Percentiles rank a stretch among this genome's conserved stretches.
These are phyloP conservation scores for Drosophila planitibia DNA, from an alignment of 2,888 invertebrate species.

Conservation along the genomic window DNA sequence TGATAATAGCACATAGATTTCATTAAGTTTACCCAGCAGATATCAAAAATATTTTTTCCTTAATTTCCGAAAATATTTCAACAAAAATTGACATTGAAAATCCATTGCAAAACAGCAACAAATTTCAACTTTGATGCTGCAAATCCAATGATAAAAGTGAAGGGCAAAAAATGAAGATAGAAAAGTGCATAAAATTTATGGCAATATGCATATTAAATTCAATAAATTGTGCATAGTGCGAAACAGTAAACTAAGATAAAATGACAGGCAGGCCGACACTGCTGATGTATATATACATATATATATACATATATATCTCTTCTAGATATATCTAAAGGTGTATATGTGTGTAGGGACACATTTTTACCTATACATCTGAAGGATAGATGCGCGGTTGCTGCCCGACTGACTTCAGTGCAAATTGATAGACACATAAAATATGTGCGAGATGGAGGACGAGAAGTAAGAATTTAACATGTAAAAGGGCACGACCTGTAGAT, in stretches of 20 bases:
- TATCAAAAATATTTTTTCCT: neutral
- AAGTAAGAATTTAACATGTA: neutral
- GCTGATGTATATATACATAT: neutral
- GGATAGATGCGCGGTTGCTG: conserved; percentile 54
- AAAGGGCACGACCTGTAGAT: neutral
- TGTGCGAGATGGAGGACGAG: conserved; percentile 37
- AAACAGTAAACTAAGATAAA: conserved; percentile 20
- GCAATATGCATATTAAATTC: conserved; percentile 79
- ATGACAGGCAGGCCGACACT: conserved; percentile 44
- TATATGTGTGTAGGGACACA: neutral
- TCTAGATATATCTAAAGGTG: neutral
- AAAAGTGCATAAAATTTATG: conserved; percentile 64
- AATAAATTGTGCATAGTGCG: conserved; percentile 62
- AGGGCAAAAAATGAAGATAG: neutral
- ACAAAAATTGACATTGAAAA: conserved; percentile 43
- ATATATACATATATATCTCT: conserved; percentile 7
- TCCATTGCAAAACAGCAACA: conserved; percentile 34
- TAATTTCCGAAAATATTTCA: conserved; percentile 26
- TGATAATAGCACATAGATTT: neutral
- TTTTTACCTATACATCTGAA: conserved; percentile 29
- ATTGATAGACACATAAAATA: conserved; percentile 72
- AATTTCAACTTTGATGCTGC: conserved; percentile 42
- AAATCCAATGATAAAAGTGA: conserved; percentile 54
- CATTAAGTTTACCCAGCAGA: neutral
- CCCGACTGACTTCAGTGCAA: conserved; percentile 48